Evolutionary conservation across 2,797 vertebrate genomes (phyloP).

Genomic region (Clarias pachynema): DNA sequence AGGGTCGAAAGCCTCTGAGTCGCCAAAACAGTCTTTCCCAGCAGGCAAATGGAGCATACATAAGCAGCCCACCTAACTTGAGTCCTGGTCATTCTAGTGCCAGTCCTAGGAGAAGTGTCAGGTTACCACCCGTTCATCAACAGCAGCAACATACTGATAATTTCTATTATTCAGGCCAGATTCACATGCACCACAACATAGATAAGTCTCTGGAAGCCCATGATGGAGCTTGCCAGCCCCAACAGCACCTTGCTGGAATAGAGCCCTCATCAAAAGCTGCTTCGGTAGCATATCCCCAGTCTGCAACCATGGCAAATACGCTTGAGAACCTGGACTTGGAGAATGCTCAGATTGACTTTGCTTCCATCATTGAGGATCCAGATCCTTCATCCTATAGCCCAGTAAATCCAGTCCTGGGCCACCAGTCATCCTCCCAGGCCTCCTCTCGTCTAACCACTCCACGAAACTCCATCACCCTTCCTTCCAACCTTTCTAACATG

Average conservation of each 20-base stretch:
- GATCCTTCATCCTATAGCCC: constrained; percentile 79
- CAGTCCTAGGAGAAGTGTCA: constrained; percentile 71
- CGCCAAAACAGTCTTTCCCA: constrained; percentile 77
- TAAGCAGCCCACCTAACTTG: constrained; percentile 73
- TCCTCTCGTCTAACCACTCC: constrained; percentile 82
- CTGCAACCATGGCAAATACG: constrained; percentile 84
- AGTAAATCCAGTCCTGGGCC: constrained; percentile 69
- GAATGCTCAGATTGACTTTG: constrained; percentile 95
- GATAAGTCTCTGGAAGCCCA: constrained; percentile 74
- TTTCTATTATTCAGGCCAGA: constrained; percentile 79
- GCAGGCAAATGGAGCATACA: constrained; percentile 70
- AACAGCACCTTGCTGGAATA: constrained; percentile 72
- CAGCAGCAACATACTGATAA: constrained; percentile 69
- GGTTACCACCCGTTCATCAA: constrained; percentile 70
- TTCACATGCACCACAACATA: constrained; percentile 70
- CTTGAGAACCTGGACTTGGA: constrained; percentile 95
- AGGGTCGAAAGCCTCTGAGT: constrained; percentile 75
- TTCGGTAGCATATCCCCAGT: constrained; percentile 78
- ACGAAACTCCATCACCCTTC: constrained; percentile 76
- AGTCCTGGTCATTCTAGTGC: constrained; percentile 74
- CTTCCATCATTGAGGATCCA: constrained; percentile 91
- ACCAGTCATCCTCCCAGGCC: constrained; percentile 74
- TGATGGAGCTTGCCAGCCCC: constrained; percentile 80
- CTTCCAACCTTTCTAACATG: constrained; percentile 89
- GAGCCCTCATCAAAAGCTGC: constrained; percentile 74